These are phyloP conservation scores for Ruditapes philippinarum DNA, from an alignment of 1,140 invertebrate genomes.

Conservation along the genomic window DNA sequence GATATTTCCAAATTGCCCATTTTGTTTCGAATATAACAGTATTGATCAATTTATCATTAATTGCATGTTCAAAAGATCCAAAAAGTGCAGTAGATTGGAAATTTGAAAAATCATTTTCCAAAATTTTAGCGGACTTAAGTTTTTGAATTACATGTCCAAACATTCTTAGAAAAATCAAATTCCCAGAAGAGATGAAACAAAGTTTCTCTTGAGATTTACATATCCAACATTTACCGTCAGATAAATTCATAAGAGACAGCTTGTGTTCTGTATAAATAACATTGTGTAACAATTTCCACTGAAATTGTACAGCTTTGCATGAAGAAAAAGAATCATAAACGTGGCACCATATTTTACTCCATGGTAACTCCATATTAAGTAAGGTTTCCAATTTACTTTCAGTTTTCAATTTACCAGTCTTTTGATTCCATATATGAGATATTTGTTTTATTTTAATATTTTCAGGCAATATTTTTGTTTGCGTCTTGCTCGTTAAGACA, in stretches of 20 bases:
- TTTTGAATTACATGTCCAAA: too few relatives aligned
- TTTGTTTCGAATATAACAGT: too few relatives aligned
- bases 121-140: too few relatives aligned
- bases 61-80: too few relatives aligned
- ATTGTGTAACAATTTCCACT: not conserved
- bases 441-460: not conserved
- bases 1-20: too few relatives aligned
- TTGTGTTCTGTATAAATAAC: not conserved
- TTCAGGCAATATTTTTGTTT: not conserved
- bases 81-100: too few relatives aligned
- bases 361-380: not conserved
- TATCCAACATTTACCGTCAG: not conserved
- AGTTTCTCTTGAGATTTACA: not conserved
- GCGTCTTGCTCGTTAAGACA: not conserved
- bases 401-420: not conserved
- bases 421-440: not conserved
- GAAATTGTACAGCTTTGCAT: not conserved
- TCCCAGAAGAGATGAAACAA: not conserved
- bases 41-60: too few relatives aligned
- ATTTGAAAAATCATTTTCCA: too few relatives aligned
- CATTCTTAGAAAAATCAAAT: not conserved
- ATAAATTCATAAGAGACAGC: too few relatives aligned
- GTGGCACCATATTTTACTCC: not conserved
- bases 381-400: not conserved
- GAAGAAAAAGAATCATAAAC: not conserved